Evolutionary conservation across 2,113 vertebrate species (phyloP).

Genomic region (Dolichotis patagonum): DNA sequence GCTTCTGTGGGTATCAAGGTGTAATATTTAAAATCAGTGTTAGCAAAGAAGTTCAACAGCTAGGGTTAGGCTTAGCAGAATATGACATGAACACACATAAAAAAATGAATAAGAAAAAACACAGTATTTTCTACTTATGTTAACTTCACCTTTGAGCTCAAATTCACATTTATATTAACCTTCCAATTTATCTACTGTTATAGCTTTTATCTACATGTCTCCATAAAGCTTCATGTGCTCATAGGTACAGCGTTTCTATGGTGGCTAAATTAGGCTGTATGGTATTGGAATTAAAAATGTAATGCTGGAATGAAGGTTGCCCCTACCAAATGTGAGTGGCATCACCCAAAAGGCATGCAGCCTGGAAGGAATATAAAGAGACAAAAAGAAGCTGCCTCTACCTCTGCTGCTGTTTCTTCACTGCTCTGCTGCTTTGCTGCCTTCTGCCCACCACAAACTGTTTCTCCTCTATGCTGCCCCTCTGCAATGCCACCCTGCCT

Average conservation of each 20-base stretch:
- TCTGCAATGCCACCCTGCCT: neutral
- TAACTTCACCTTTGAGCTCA: slow-evolving; percentile 24
- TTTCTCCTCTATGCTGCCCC: neutral
- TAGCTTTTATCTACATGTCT: neutral
- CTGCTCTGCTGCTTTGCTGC: neutral
- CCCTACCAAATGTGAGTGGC: neutral
- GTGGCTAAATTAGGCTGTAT: neutral
- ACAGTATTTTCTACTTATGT: neutral
- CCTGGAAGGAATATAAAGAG: neutral
- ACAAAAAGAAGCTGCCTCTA: neutral
- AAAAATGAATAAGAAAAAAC: slow-evolving; percentile 48
- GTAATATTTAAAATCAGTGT: slow-evolving; percentile 37
- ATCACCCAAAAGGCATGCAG: neutral
- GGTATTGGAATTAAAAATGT: neutral
- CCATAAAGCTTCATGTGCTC: neutral
- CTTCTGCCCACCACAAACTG: neutral
- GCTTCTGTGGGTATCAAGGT: slow-evolving; percentile 3
- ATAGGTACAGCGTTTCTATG: neutral
- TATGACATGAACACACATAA: neutral
- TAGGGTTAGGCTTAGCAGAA: slow-evolving; percentile 22
- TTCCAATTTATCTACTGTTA: slow-evolving; percentile 25
- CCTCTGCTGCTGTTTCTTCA: neutral
- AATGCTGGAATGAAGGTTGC: neutral
- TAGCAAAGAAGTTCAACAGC: slow-evolving; percentile 46
- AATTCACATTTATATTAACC: slow-evolving; percentile 34